These are phyloP conservation scores for Rhodinocichla rosea DNA, from an alignment of 2,113 vertebrate genomes.

Conservation along the genomic window DNA sequence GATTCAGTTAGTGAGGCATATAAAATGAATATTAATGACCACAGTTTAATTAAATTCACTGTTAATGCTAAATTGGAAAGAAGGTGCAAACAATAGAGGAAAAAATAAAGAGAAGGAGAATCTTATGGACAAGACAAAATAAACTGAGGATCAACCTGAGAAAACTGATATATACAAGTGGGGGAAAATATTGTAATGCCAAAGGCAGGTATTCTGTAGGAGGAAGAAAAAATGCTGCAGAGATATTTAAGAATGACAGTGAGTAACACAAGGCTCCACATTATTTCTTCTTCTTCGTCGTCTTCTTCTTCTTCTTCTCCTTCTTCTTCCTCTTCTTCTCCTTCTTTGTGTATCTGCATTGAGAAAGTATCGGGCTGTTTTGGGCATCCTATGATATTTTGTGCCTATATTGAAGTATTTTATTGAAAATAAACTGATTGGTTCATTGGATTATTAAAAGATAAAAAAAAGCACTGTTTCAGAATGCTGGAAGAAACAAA, in stretches of 20 bases:
- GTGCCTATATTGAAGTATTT: not conserved
- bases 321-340: not conserved
- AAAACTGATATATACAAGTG: not conserved
- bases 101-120: not conserved
- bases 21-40: constrained; percentile 43
- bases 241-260: not conserved
- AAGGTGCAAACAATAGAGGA: constrained; percentile 1
- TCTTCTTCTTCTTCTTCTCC: no score
- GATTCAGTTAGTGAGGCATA: constrained; percentile 12
- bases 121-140: not conserved
- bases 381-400: not conserved
- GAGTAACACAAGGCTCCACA: not conserved
- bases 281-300: not conserved
- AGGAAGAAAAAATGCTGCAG: not conserved
- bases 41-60: constrained; percentile 52
- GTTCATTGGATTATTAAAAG: not conserved
- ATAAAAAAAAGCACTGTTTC: not conserved
- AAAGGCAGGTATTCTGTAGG: not conserved
- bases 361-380: not conserved
- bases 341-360: not conserved
- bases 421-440: not conserved
- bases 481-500: not conserved
- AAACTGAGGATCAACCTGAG: not conserved
- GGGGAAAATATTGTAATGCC: not conserved
- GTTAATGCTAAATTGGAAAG: constrained; percentile 9